Evolutionary conservation across 1,140 invertebrate genomes (phyloP), one percentile per base, ranked within the genome.

Genomic region (Pseudomyrmex gracilis): DNA sequence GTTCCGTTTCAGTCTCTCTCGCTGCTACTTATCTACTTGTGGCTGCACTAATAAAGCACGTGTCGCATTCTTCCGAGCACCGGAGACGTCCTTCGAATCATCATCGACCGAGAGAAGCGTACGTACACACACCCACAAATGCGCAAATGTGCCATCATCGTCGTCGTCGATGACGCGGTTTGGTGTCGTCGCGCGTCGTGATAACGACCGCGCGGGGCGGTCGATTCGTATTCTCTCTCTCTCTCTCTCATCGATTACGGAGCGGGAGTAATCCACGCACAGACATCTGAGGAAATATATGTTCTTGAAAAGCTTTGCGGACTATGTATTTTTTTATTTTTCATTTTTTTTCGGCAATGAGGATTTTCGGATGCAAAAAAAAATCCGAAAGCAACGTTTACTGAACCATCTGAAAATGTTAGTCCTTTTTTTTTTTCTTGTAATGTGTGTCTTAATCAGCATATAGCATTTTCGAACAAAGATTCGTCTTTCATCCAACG

Each of bases 31-130:
- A 63, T 76, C 60, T 87, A 70, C 73, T 34, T 77, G 34, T 87
- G 85, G 85, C 85, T 87, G 85, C 82, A 87, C 63, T 74, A 80
- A 87, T 78, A 73, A 34, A 84, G 86, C 86, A 87, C 86, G 51
- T 63, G 74, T 84, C 76, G 67, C 68, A 87, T 74, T 74, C 71
- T 87, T 73, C 84, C 83, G 76, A 87, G 87, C 85, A 88, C 83
- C 55, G 74, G 71, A 55, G 83, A 80, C 63, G 49, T 86, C 49
- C 47, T 17, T 58, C 64, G 76, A 73, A 61, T 82, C 57, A 71
- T 71, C 85, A 55, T 34, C 76, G 63, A 66, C 63, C 58, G 12
- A 51, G 51, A 51, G 51, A 77, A 77, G 74, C 51, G 67, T 87
- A 83, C 71, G 78, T 87, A 86, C 78, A 83, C 82, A 83, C 70